Percentiles rank a stretch among this genome's conserved stretches.
Conservation (phyloP, 1,140 invertebrate species). For the Drosophila guanche region DNA sequence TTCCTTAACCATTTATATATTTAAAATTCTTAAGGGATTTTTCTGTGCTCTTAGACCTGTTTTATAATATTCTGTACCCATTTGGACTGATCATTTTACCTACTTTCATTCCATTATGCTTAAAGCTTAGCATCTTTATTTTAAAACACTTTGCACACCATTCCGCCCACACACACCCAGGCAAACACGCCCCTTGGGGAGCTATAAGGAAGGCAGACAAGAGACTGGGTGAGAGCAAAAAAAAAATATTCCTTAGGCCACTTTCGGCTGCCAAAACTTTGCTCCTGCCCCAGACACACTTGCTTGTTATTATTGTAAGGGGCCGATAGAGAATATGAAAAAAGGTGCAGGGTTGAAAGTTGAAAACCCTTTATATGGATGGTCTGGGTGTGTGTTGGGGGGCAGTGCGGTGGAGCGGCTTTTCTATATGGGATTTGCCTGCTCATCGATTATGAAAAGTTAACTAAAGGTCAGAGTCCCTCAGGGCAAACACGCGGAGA, state of each 20-base stretch:
- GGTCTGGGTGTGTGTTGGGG: constrained; percentile 18
- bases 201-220: neutral
- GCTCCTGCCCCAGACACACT: constrained; percentile 54
- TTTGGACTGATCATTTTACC: constrained; percentile 20
- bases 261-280: constrained; percentile 46
- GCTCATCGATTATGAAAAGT: constrained; percentile 77
- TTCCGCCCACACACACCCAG: constrained; percentile 12
- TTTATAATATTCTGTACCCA: neutral
- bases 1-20: constrained; percentile 9
- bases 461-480: constrained; percentile 61
- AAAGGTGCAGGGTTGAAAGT: constrained; percentile 72
- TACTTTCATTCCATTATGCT: constrained; percentile 23
- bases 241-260: constrained; percentile 51
- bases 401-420: neutral
- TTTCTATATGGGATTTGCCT: constrained; percentile 45
- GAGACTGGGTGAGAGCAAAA: constrained; percentile 45
- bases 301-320: constrained; percentile 65
- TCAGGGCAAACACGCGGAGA: constrained; percentile 19
- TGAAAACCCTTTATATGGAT: constrained; percentile 71
- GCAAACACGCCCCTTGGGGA: constrained; percentile 28
- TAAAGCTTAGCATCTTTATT: constrained; percentile 25
- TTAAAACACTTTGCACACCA: constrained; percentile 45
- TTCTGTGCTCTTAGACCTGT: neutral
- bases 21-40: constrained; percentile 6
- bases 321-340: constrained; percentile 29